Evolutionary conservation across 2,797 vertebrate species (phyloP), one percentile per base, ranked within the genome.

Genomic region (Peromyscus aztecus): DNA sequence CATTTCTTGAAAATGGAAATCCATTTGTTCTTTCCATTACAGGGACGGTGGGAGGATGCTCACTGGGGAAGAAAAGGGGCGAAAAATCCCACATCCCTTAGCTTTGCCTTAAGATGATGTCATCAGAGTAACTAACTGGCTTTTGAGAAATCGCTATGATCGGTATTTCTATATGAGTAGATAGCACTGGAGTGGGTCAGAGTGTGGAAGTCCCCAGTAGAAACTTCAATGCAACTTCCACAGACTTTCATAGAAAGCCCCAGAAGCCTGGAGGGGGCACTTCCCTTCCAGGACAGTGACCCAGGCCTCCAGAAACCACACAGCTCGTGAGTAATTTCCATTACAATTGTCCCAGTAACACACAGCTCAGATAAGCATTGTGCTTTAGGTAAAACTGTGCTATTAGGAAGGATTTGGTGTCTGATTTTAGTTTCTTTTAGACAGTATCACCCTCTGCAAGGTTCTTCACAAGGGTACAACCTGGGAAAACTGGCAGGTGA

Each of bases 381-480:
- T 52, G 92, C 59, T 73, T 71, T 40, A 94, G 90, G 59, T 63
- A 73, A 87, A 95, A 82, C 61, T 31, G 89, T 27, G 29, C 17
- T 49, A 10, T 27, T 91, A 73, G 52, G 82, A 84, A 80, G 19
- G 31, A 57, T 49, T 57, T 92, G 55, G 83, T 83, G 49, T 49
- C 61, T 34, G 17, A 27, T 78, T 29, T 43, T 19, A 29, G 71
- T 94, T 90, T 94, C n/a, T 82, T 37, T 83, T 90, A 69, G 87
- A 63, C 27, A 9, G 86, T 59, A 77, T 0, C 81, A 49, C 61
- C 90, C 37, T 96, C 73, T 95, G 52, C 59, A 95, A 96, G 63
- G 84, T 95, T 96, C 90, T 94, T 98, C 90, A 52, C 73, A 95
- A 97, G 76, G 65, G 12, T 78, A 94, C 0, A 11, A 71, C 92